Evolutionary conservation across 2,797 vertebrate genomes (phyloP).

Genomic region (Platyrinchus mystaceus): DNA sequence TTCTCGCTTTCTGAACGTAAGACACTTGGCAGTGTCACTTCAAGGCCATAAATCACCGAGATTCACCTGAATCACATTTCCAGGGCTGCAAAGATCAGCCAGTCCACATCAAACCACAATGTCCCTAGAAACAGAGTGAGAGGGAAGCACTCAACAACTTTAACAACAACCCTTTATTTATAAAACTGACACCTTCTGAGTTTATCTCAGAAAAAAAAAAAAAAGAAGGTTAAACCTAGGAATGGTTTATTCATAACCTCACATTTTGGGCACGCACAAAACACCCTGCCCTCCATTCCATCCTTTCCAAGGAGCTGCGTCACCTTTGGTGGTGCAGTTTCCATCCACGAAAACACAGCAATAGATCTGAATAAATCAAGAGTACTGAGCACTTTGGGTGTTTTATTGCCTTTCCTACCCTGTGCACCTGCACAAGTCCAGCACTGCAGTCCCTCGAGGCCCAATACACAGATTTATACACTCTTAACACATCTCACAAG

Average conservation of each 20-base stretch:
- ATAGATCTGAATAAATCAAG: background rate
- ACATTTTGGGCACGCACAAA: accelerated
- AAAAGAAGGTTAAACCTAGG: background rate
- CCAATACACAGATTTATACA: conserved; percentile 10
- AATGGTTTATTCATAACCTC: background rate
- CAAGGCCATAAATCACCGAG: background rate
- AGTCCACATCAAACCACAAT: background rate
- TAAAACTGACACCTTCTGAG: background rate
- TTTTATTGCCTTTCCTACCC: conserved; percentile 21
- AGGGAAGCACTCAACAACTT: background rate
- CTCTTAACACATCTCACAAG: conserved; percentile 27
- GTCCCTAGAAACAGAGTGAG: background rate
- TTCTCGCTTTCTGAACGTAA: background rate
- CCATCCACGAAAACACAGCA: background rate
- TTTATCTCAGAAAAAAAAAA: background rate
- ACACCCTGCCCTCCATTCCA: background rate
- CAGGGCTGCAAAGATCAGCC: background rate
- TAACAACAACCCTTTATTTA: background rate
- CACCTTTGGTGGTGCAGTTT: background rate
- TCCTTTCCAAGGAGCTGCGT: background rate
- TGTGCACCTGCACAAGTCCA: background rate
- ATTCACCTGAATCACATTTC: background rate
- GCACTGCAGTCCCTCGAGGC: conserved; percentile 10
- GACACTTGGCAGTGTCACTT: background rate
- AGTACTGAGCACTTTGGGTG: background rate